Base-by-base conservation (phyloP, 2,797 vertebrate genomes). In the Anomalospiza imberbis region DNA sequence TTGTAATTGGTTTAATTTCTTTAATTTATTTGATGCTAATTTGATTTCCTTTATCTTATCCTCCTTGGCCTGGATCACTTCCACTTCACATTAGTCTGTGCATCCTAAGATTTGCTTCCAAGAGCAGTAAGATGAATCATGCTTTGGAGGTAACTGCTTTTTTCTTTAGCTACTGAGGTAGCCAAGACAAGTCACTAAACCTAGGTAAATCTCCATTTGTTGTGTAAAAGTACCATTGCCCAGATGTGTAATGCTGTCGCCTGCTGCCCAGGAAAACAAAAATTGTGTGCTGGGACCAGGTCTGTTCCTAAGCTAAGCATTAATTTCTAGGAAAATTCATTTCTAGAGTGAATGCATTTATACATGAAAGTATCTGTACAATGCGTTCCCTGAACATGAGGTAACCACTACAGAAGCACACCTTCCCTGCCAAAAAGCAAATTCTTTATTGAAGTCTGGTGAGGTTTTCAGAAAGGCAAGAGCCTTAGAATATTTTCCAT, bases 11-110 rank as follows among this genome's bases (percentile, higher is more conserved):
- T 29, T 90, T 77, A 79, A 85, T 87, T 67, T 74, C 16, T 53
- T 74, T 36, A 42, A 31, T 80, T 93, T 87, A 26, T 80, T 77
- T 89, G 25, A 20, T 48, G 36, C 9, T 77, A 85, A 79, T 89
- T 77, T 75, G 29, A 89, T 88, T 95, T 94, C 44, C 22, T 71
- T 91, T 61, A 84, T 29, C n/a, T 94, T 91, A 58, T 51, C 26
- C 8, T 89, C 4, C 57, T 89, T 74, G 40, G n/a, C 29, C 65
- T 85, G 36, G 24, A 89, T 88, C 75, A 89, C n/a, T 93, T 89
- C 61, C 45, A 76, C 60, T 87, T 62, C 81, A 81, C 47, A 21
- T 75, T 48, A 63, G 22, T 50, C 42, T 86, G n/a, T 70, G 29
- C 6, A 79, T 45, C 31, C 36, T 65, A 72, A 62, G 57, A 57